Conservation (phyloP, 2,113 vertebrate species). For the Perca schrenkii region DNA sequence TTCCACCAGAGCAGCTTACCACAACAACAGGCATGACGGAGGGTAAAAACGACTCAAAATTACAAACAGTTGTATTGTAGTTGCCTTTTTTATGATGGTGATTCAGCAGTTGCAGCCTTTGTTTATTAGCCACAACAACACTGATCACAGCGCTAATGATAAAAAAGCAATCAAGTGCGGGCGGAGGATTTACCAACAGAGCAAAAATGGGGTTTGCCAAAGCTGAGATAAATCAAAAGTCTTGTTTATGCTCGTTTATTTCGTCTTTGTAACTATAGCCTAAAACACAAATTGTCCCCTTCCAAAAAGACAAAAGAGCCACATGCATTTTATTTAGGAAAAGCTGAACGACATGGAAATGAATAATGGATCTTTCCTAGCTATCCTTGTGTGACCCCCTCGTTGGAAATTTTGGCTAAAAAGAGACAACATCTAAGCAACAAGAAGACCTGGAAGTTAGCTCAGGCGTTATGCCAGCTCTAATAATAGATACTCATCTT, state of each 20-base stretch:
- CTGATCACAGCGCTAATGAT: conserved; percentile 47
- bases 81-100: conserved; percentile 9
- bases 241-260: conserved; percentile 55
- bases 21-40: background rate
- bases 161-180: conserved; percentile 24
- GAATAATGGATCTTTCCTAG: conserved; percentile 17
- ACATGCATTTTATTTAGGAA: conserved; percentile 43
- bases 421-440: background rate
- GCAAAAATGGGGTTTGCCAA: conserved; percentile 29
- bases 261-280: conserved; percentile 14
- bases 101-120: conserved; percentile 28
- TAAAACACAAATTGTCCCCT: conserved; percentile 35
- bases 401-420: background rate
- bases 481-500: conserved; percentile 56
- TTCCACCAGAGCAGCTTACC: conserved; percentile 21
- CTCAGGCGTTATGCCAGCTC: conserved; percentile 11
- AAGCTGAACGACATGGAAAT: conserved; percentile 28
- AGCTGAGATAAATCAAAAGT: conserved; percentile 41
- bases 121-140: conserved; percentile 40
- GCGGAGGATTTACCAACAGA: conserved; percentile 10
- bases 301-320: conserved; percentile 32
- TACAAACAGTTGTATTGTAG: conserved; percentile 8
- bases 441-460: background rate
- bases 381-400: conserved; percentile 16
- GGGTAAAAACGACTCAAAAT: background rate